Base-by-base conservation (phyloP, 92 coral and sea anemone species). In the Parazoanthus swiftii region DNA sequence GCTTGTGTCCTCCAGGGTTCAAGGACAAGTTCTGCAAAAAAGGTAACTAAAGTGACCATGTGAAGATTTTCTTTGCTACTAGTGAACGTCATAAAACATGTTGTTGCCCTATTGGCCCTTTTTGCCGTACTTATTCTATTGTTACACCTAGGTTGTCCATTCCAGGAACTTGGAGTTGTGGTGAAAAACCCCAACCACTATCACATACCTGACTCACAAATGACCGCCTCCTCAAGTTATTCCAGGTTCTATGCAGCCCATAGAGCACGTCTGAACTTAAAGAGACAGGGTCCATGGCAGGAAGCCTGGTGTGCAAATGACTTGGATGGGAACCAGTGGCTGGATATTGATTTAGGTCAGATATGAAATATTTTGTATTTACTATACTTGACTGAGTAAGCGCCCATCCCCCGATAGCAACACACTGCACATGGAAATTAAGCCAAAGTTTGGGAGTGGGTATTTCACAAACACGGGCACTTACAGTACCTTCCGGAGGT, bases 181-280 rank as follows among this genome's bases (percentile, higher is more conserved):
- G 78, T 36, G n/a, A 74, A 74, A 20, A 74, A 74, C 37, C 78
- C 78, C 6, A 74, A 43, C 18, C 78, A 37, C n/a, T 36, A 35
- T 14, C 78, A 48, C 48, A 21, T 74, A 43, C 46, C 78, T 5
- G 78, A 74, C 35, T 74, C 78, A 74, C 78, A 74, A 43, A 74
- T 74, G 46, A 74, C 50, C n/a, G 78, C 78, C 78, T 74, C 78
- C 43, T 74, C 78, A 36, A 74, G 78, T 37, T 74, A 74, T 74
- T 35, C 78, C 21, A 74, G 78, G 78, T 74, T 37, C 78, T 74
- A 74, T 43, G 78, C 78, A 43, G 78, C 78, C 78, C 48, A 74
- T 48, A 74, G 78, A 74, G 78, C 78, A 37, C 78, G 48, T 74
- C 78, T 74, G 20, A 21, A 43, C 7, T 14, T 16, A 38, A 38